Conservation (phyloP, 2,888 invertebrate genomes). For the Ectropis crepuscularia region DNA sequence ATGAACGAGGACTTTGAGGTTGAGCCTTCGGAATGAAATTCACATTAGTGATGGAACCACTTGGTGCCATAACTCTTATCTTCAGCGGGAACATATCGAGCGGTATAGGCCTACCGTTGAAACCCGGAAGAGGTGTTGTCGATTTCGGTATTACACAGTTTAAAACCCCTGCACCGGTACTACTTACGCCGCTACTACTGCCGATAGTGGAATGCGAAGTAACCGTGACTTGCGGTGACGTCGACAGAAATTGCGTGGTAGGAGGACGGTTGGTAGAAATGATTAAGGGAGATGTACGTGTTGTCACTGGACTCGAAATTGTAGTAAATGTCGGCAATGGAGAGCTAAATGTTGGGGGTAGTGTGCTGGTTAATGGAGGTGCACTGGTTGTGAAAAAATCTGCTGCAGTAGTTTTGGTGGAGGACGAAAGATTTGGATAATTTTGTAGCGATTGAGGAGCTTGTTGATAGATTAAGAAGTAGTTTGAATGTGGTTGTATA, state of each 20-base stretch:
- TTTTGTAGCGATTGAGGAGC: conserved; percentile 49
- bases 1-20: conserved; percentile 33
- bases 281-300: conserved; percentile 17
- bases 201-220: conserved; percentile 40
- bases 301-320: conserved; percentile 6
- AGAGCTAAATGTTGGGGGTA: conserved; percentile 26
- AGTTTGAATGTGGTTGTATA: conserved; percentile 41
- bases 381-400: conserved; percentile 14
- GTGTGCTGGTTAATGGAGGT: conserved; percentile 27
- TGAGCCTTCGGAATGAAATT: conserved; percentile 55
- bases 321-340: conserved; percentile 5
- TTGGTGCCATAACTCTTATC: conserved; percentile 68
- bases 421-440: conserved; percentile 31
- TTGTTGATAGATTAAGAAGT: conserved; percentile 60
- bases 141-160: conserved; percentile 21
- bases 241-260: conserved; percentile 1
- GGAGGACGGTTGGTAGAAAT: conserved; percentile 35
- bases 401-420: conserved; percentile 31
- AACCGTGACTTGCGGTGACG: conserved; percentile 35
- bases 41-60: conserved; percentile 68
- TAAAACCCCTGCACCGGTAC: conserved; percentile 10
- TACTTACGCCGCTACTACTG: conserved; percentile 26
- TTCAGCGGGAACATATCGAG: conserved; percentile 46
- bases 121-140: conserved; percentile 22
- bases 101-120: conserved; percentile 3